phyloP scores from a whole-genome alignment of 2,797 vertebrate species.

The Pipistrellus pygmaeus region DNA sequence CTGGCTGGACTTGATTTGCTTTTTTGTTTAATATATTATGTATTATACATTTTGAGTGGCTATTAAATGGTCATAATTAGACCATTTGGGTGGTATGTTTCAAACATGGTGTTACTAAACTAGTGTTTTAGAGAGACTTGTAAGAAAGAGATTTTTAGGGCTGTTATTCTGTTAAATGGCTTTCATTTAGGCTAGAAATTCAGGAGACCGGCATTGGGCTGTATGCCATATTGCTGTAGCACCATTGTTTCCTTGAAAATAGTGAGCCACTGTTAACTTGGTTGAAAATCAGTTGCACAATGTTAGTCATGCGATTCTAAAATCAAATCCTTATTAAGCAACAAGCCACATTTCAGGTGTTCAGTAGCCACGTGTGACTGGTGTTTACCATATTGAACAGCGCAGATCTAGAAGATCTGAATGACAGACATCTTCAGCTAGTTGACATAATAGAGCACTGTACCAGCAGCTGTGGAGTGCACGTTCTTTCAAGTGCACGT shows the following conservation, averaged over 20 bases:
- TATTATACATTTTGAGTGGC: conserved; percentile 15
- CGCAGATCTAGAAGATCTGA: not conserved
- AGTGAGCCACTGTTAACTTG: not conserved
- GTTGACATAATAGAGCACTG: not conserved
- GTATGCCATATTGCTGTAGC: not conserved
- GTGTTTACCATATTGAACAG: not conserved
- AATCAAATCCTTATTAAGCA: not conserved
- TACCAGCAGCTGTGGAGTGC: not conserved
- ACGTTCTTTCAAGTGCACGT: not conserved
- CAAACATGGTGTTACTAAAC: not conserved
- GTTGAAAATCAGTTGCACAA: conserved; percentile 20
- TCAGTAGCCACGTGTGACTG: not conserved
- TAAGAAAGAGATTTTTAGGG: not conserved
- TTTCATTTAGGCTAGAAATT: conserved; percentile 54
- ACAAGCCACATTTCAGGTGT: not conserved
- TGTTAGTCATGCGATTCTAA: not conserved
- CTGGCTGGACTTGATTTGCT: not conserved
- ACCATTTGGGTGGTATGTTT: conserved; percentile 15
- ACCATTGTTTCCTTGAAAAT: not conserved
- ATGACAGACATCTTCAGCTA: not conserved
- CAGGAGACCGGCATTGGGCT: not conserved
- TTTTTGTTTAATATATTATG: conserved; percentile 37
- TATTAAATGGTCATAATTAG: conserved; percentile 35
- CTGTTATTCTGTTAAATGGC: not conserved
- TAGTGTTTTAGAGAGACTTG: conserved; percentile 27